Base-by-base conservation (phyloP, 2,888 invertebrate genomes). In the Proisotoma minuta region DNA sequence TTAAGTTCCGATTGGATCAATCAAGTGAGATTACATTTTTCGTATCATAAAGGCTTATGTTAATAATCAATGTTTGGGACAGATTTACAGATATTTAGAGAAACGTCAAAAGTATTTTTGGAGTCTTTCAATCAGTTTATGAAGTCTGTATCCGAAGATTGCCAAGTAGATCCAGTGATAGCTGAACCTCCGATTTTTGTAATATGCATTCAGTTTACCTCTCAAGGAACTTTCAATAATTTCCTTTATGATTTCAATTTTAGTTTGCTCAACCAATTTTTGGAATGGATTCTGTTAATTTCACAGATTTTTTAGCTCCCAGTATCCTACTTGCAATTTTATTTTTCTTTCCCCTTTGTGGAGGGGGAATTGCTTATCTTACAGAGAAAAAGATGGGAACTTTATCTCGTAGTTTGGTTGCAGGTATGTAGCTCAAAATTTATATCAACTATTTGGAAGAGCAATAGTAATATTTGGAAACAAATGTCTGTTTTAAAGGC, bases 281-380 rank as follows among this genome's bases (percentile, higher is more conserved):
- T 78, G 92, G 92, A 56, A 86, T 86, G 61, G 88, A 85, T 78
- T 87, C 90, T 76, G 92, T 94, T 3, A 91, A 89, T 15, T 95
- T 95, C 77, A 94, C 93, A 0, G 93, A 95, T 78, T 96, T 95
- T 79, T 93, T 95, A 59, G 94, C 95, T 15, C 95, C 95, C 39
- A 95, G 95, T 71, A 92, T 96, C 68, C 93, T 95, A 74, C 81
- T 95, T 72, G 91, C 91, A 29, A 93, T 95, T 78, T 92, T 94
- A 1, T 96, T 94, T 83, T 94, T 95, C 84, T 83, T 95, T 81
- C 94, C 95, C 57, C 92, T 94, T 15, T 65, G 66, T 53, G 61
- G 65, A n/a, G 65, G 67, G 56, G 69, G 67, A 15, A 63, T 69
- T 5, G 59, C 67, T 0, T 66, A 64, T 20, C 68, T 71, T 18